phyloP scores from a whole-genome alignment of 1,140 invertebrate genomes.

The Formica selysi region DNA sequence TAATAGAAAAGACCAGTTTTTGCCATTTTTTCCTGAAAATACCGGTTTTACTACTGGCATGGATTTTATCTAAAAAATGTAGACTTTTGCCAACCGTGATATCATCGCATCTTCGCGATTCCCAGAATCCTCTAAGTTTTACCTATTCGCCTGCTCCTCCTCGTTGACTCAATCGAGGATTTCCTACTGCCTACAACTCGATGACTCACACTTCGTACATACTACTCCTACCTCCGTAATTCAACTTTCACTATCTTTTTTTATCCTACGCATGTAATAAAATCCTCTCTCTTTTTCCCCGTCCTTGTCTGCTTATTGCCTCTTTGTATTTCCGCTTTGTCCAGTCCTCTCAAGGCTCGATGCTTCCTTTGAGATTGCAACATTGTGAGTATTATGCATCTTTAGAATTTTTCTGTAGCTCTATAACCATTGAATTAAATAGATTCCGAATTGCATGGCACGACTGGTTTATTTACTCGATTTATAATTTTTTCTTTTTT shows the following conservation, averaged over 20 bases:
- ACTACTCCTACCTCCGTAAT: conserved; percentile 49
- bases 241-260: conserved; percentile 57
- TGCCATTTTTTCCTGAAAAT: no score
- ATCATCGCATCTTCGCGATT: conserved; percentile 46
- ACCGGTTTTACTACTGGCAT: neutral
- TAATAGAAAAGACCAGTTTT: no score
- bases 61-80: neutral
- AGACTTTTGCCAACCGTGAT: neutral
- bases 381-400: no score
- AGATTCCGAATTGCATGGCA: no score
- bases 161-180: conserved; percentile 70
- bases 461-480: neutral
- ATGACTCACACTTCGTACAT: conserved; percentile 73
- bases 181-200: conserved; percentile 69
- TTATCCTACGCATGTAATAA: conserved; percentile 4
- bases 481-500: neutral
- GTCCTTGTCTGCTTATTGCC: neutral
- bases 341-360: conserved; percentile 20
- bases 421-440: no score
- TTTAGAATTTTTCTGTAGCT: no score
- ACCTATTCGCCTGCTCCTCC: conserved; percentile 37
- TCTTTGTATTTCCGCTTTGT: neutral
- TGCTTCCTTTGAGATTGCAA: neutral
- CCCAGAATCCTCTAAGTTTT: conserved; percentile 41
- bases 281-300: neutral